Evolutionary conservation across 2,888 invertebrate genomes (phyloP).

Genomic region (Siphlonurus alternatus): DNA sequence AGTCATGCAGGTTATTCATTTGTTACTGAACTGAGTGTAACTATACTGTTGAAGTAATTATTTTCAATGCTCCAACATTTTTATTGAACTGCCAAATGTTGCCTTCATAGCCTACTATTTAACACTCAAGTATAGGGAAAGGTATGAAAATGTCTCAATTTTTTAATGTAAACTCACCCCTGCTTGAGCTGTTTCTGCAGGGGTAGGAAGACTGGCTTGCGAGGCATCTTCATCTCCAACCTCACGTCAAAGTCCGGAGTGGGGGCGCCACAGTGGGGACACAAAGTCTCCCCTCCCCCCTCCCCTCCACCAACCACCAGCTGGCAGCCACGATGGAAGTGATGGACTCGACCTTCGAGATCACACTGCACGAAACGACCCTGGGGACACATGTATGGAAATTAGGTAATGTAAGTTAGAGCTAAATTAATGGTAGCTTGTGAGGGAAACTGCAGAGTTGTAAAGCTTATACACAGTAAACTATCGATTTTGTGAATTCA

Average conservation of each 20-base stretch:
- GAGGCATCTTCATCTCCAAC: constrained; percentile 43
- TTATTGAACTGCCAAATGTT: too few species aligned
- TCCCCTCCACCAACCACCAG: constrained; percentile 28
- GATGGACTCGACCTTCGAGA: constrained; percentile 36
- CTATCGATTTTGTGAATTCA: too few species aligned
- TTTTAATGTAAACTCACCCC: constrained; percentile 18
- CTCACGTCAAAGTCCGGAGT: constrained; percentile 40
- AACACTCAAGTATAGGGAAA: too few species aligned
- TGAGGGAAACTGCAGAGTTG: too few species aligned
- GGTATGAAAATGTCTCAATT: too few species aligned
- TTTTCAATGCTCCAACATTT: too few species aligned
- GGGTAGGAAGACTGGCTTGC: constrained; percentile 43
- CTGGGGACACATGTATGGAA: constrained; percentile 25
- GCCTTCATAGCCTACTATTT: too few species aligned
- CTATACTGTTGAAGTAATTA: too few species aligned
- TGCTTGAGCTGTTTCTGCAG: constrained; percentile 29
- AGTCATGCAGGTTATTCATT: too few species aligned
- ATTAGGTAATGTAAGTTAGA: not conserved
- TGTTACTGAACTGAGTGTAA: too few species aligned
- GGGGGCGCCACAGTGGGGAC: constrained; percentile 56
- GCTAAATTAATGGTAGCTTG: too few species aligned
- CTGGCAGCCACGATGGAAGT: constrained; percentile 70
- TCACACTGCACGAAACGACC: constrained; percentile 69
- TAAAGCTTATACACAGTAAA: too few species aligned
- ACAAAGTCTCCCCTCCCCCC: constrained; percentile 33